Evolutionary conservation across 2,113 vertebrate species (phyloP).

Genomic region (Circaetus gallicus): DNA sequence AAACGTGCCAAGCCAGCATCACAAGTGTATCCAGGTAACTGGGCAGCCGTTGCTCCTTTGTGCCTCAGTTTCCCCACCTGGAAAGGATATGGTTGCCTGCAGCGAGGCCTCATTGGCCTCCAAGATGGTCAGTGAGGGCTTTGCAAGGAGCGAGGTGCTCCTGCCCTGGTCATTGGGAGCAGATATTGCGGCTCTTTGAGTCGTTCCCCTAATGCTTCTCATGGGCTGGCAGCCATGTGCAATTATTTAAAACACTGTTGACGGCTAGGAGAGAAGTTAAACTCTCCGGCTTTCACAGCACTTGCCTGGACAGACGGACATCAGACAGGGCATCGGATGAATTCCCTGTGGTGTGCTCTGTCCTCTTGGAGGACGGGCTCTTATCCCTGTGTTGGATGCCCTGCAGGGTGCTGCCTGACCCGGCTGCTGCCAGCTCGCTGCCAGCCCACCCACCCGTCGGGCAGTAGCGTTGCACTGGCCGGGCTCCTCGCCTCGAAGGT

Average conservation of each 20-base stretch:
- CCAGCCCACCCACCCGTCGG: too few species aligned
- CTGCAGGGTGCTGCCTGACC: neutral
- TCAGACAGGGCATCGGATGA: neutral
- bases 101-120: rapidly evolving
- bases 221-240: neutral
- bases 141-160: neutral
- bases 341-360: rapidly evolving
- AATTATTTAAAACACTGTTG: neutral
- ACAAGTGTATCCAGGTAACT: rapidly evolving
- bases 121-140: rapidly evolving
- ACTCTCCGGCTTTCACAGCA: neutral
- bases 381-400: neutral
- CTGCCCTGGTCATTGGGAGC: rapidly evolving
- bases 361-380: neutral
- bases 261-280: neutral
- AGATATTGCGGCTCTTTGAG: neutral
- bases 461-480: neutral
- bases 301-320: neutral
- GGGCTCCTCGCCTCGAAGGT: neutral
- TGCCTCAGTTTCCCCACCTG: neutral
- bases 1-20: neutral
- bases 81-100: too few species aligned
- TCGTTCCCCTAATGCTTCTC: too few species aligned
- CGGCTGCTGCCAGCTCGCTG: neutral
- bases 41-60: neutral